A percentile compares a stretch with the other conserved stretches of the same genome.
These are phyloP conservation scores for Gorsachius magnificus DNA, from an alignment of 2,797 vertebrate species.

Conservation along the genomic window DNA sequence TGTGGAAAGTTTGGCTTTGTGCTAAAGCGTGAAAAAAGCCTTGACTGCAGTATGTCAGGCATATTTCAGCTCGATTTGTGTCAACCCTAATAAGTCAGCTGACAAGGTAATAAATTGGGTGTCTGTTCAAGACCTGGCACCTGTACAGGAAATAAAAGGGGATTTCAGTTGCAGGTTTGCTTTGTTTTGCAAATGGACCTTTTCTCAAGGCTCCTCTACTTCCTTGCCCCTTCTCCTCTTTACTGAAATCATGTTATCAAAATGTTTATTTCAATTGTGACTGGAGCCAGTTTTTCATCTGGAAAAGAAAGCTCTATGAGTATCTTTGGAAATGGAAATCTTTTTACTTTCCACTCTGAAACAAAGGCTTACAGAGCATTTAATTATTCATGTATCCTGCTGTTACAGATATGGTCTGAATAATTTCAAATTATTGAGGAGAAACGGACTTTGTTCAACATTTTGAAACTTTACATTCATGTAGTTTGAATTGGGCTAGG, in stretches of 20 bases:
- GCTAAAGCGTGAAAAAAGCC: constrained; percentile 62
- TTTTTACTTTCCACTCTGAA: constrained; percentile 16
- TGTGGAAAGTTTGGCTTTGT: constrained; percentile 69
- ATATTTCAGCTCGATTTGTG: constrained; percentile 78
- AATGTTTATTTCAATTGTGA: constrained; percentile 56
- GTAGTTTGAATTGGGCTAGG: neutral
- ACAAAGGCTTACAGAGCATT: constrained; percentile 43
- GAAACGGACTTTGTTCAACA: constrained; percentile 36
- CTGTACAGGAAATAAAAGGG: constrained; percentile 77
- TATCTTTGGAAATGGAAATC: constrained; percentile 41
- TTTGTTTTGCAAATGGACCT: constrained; percentile 69
- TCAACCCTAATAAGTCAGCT: constrained; percentile 78
- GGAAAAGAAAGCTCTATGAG: neutral
- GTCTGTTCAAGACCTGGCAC: constrained; percentile 75
- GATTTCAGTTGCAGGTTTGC: constrained; percentile 71
- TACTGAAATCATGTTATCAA: constrained; percentile 64
- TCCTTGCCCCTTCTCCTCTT: constrained; percentile 1
- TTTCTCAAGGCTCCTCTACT: constrained; percentile 48
- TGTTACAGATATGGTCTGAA: constrained; percentile 27
- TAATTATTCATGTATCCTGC: constrained; percentile 61
- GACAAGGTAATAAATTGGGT: constrained; percentile 78
- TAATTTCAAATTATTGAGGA: constrained; percentile 14
- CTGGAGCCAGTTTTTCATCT: constrained; percentile 28
- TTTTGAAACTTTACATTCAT: constrained; percentile 14
- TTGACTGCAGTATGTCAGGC: constrained; percentile 67